These are phyloP conservation scores for Desmophyllum pertusum DNA, from an alignment of 92 coral and sea anemone genomes.

Conservation along the genomic window DNA sequence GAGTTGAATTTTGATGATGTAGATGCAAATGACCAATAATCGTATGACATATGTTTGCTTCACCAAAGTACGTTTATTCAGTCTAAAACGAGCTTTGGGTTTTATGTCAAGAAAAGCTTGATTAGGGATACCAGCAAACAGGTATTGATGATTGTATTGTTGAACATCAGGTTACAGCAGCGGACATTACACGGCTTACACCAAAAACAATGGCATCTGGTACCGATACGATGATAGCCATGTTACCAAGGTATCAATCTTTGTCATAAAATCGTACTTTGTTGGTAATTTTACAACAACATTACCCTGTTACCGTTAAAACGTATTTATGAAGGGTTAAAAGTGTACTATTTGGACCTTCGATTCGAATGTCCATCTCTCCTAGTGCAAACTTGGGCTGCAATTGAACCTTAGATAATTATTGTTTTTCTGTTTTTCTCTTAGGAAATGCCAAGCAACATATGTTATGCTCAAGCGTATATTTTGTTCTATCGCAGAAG, in stretches of 20 bases:
- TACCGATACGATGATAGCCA: constrained; percentile 57
- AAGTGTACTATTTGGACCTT: background rate
- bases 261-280: background rate
- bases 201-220: constrained; percentile 57
- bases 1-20: no score
- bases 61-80: no score
- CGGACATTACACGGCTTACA: constrained; percentile 74
- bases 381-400: no score
- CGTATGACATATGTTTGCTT: no score
- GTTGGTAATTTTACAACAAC: background rate
- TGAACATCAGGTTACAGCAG: constrained; percentile 51
- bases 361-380: no score
- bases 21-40: no score
- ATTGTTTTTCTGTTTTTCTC: background rate
- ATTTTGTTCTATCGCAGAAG: constrained; percentile 73
- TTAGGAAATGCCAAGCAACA: constrained; percentile 36
- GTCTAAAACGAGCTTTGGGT: no score
- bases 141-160: no score
- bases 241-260: constrained; percentile 58
- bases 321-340: no score
- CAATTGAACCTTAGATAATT: background rate
- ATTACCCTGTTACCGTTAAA: background rate
- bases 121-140: no score
- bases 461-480: constrained; percentile 48
- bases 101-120: no score